Base-by-base conservation (phyloP, 1,140 invertebrate genomes). In the Oncopeltus fasciatus region DNA sequence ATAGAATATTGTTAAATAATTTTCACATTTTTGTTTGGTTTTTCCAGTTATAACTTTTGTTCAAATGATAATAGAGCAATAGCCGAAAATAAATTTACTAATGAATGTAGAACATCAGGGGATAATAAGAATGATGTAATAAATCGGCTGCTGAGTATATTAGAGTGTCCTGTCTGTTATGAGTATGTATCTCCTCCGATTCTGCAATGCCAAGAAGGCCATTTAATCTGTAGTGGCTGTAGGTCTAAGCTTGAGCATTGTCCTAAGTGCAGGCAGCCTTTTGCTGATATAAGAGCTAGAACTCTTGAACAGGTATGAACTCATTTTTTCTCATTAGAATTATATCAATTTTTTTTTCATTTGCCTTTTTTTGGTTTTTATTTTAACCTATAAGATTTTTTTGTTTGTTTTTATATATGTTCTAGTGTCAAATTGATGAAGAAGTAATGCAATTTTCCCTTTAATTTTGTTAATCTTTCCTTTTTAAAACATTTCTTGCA, bases 191-290 rank as follows among this genome's bases (percentile, higher is more conserved):
- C 73, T 26, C 78, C 82, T 1, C 83, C 83, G 2, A 78, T 79
- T 0, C 77, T 78, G 33, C 82, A 84, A 68, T 85, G 83, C 65
- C 78, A 81, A 28, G 81, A 84, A 62, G 83, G 82, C 9, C 83
- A 84, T 64, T 73, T 84, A n/a, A 72, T 84, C 4, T 84, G 83
- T 66, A 74, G 78, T 8, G 71, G 75, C 47, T 84, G 83, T 67
- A 75, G 81, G 56, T 69, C 76, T 9, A 79, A 78, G 64, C 76
- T 79, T 2, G 72, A 77, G 59, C 75, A 73, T 46, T 84, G 82
- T 70, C 82, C 82, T 0, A 74, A 83, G 8, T 84, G 82, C 62
- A 59, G 68, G 12, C 61, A 62, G 47, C 28, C 59, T 46, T 67
- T 69, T 21, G 44, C 61, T n/a, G 57, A 66, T 59, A 63, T 61